Evolutionary conservation across 2,797 vertebrate species (phyloP), one percentile per base, ranked within the genome.

Genomic region (Caiman crocodilus): DNA sequence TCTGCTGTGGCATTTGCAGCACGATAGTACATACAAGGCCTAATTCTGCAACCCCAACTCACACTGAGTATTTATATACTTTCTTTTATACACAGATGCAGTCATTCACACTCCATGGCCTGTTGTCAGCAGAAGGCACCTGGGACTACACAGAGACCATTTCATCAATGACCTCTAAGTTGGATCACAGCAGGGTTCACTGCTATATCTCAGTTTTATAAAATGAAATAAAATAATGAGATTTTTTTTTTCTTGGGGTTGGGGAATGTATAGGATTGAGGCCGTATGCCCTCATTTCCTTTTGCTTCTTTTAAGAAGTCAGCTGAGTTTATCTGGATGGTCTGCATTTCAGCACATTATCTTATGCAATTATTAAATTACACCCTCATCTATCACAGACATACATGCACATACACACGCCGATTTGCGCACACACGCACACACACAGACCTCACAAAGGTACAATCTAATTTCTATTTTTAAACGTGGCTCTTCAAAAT

Each of bases 401-500:
- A 55, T 0, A 0, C 84, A 84, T 50, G 73, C 3, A 79, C n/a
- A 25, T 64, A 64, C 85, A 82, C 77, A 82, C 11, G 42, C 42
- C 3, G 9, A 50, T 50, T 9, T 1, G 15, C 50, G 42, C 0
- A 0, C 84, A 84, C 50, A 78, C 3, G 77, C n/a, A 25, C 67
- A 61, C 85, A 82, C 75, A 82, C 84, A 60, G 84, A 30, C 78
- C 86, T 79, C 82, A 61, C 28, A 85, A 75, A 0, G 0, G 75
- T 92, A 76, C 69, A 69, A 79, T 85, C 90, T 73, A 86, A 92
- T 57, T 26, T 67, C 82, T 73, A 86, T 91, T 57, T 26, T 67
- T 80, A 59, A 82, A 87, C 35, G 79, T 75, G 20, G 25, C 79
- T 89, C 84, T 60, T 0, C 0, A 89, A 94, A 96, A 81, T 26